Conservation (phyloP, 2,888 invertebrate species). For the Parapristionchus giblindavisi region DNA sequence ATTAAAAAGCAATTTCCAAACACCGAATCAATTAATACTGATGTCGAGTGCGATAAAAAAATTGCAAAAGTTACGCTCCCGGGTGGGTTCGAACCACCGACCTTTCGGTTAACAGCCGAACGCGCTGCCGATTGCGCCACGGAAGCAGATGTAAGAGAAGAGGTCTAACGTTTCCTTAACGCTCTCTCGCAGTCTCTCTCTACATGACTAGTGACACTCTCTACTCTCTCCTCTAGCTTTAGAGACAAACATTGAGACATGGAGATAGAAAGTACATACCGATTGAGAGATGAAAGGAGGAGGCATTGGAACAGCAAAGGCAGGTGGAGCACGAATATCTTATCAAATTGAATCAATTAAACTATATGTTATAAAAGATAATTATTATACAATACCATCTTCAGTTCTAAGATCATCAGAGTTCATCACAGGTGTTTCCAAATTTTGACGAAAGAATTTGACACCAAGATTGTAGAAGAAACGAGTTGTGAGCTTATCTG, state of each 20-base stretch:
- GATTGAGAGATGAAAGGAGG: background rate
- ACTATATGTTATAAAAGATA: background rate
- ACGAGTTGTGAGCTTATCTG: slow-evolving; percentile 36
- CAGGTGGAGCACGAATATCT: background rate
- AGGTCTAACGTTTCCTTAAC: background rate
- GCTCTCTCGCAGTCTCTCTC: background rate
- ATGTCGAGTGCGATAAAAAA: too few species aligned
- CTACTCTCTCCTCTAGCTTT: background rate
- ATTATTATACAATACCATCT: background rate
- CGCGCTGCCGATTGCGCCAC: slow-evolving; percentile 64
- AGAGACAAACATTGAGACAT: background rate
- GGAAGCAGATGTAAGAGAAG: slow-evolving; percentile 41
- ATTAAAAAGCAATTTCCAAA: background rate
- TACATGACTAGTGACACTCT: background rate
- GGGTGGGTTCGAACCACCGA: slow-evolving; percentile 70
- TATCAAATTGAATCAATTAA: background rate
- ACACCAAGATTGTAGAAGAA: slow-evolving; percentile 40
- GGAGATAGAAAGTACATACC: background rate
- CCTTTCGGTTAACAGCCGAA: slow-evolving; percentile 70
- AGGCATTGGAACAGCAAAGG: slow-evolving; percentile 3
- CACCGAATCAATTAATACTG: background rate
- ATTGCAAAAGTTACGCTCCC: slow-evolving; percentile 75
- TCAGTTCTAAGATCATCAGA: background rate
- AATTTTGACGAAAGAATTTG: background rate
- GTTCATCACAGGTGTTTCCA: background rate